These are phyloP conservation scores for Oplegnathus fasciatus DNA, from an alignment of 2,113 vertebrate species.

Conservation along the genomic window DNA sequence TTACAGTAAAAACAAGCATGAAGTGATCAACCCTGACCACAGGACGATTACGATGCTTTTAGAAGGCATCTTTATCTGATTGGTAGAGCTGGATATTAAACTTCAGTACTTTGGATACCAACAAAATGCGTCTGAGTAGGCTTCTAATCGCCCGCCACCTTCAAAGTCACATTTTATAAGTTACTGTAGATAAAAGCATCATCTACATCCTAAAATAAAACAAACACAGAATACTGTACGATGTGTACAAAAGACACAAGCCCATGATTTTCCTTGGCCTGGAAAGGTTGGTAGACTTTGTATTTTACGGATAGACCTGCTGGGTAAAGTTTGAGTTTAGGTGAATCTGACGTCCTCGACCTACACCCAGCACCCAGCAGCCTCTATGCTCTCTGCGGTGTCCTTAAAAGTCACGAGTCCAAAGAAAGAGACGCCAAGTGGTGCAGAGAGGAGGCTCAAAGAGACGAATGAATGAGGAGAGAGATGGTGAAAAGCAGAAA, in stretches of 20 bases:
- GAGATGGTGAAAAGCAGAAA: constrained; percentile 9
- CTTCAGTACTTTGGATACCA: not conserved
- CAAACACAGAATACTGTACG: too few species aligned
- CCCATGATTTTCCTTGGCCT: not conserved
- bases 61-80: not conserved
- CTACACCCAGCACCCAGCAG: constrained; percentile 27
- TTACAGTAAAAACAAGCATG: not conserved
- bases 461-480: not conserved
- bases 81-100: not conserved
- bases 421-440: constrained; percentile 21
- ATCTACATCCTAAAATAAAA: not conserved
- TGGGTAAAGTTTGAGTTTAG: constrained; percentile 22
- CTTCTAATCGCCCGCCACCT: not conserved
- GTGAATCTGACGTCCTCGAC: constrained; percentile 4
- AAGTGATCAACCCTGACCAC: not conserved
- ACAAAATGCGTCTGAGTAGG: too few species aligned
- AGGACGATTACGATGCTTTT: not conserved
- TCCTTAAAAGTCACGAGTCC: constrained; percentile 29
- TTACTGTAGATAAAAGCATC: not conserved
- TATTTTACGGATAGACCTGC: constrained; percentile 3
- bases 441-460: constrained; percentile 18
- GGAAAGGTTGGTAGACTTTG: not conserved
- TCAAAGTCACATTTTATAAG: not conserved
- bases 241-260: not conserved
- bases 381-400: not conserved